Percentiles rank a stretch among this genome's conserved stretches.
Evolutionary conservation across 2,888 invertebrate genomes (phyloP).

Genomic region (Monopis laevigella): DNA sequence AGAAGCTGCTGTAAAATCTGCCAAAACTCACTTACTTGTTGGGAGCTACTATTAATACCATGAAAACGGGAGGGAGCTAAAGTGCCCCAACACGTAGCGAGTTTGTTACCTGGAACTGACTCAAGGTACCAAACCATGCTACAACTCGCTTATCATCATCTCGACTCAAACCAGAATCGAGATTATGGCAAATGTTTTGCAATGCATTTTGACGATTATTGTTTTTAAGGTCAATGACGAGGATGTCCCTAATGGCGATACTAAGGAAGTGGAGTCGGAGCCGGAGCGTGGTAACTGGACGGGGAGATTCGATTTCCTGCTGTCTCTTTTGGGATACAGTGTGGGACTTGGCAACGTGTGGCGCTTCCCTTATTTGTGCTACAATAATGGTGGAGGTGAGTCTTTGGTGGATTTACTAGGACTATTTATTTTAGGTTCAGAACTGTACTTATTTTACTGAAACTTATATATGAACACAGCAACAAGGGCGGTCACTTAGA

Average conservation of each 20-base stretch:
- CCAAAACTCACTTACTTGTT: too few relatives aligned
- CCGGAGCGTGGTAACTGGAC: conserved; percentile 78
- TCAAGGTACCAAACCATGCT: too few relatives aligned
- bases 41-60: too few relatives aligned
- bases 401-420: conserved; percentile 11
- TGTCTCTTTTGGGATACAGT: conserved; percentile 76
- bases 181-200: too few relatives aligned
- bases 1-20: too few relatives aligned
- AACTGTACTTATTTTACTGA: too few relatives aligned
- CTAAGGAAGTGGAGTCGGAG: conserved; percentile 30
- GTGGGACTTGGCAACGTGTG: conserved; percentile 80
- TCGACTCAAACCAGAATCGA: too few relatives aligned
- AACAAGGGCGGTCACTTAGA: not conserved
- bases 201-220: too few relatives aligned
- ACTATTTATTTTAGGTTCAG: not conserved
- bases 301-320: conserved; percentile 77
- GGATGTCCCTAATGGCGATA: conserved; percentile 4
- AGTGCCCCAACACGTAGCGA: too few relatives aligned
- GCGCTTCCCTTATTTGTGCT: conserved; percentile 80
- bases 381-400: conserved; percentile 78
- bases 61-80: too few relatives aligned
- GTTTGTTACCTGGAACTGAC: too few relatives aligned
- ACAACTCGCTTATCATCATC: too few relatives aligned
- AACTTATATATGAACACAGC: not conserved
- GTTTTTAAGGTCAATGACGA: conserved; percentile 1